Conservation (phyloP, 2,888 invertebrate species). For the Drosophila hamatofila region DNA sequence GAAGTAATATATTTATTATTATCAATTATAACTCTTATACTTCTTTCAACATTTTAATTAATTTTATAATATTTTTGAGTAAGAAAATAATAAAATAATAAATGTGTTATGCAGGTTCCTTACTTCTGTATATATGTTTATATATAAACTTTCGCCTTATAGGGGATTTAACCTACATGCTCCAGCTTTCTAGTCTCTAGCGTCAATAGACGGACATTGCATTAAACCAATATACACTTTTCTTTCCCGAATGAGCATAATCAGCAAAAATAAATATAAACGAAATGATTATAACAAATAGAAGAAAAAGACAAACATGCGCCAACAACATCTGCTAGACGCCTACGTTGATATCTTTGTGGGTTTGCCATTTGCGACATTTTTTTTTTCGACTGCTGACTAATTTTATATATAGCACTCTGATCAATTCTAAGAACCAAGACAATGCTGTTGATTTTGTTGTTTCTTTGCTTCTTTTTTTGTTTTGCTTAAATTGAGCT, state of each 20-base stretch:
- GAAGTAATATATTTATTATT: too few relatives aligned
- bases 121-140: too few relatives aligned
- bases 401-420: conserved; percentile 28
- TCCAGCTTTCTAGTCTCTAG: not conserved
- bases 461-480: not conserved
- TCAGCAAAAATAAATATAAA: conserved; percentile 7
- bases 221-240: not conserved
- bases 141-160: too few relatives aligned
- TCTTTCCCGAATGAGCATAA: not conserved
- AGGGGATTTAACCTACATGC: too few relatives aligned
- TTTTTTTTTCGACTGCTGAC: conserved; percentile 31
- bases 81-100: too few relatives aligned
- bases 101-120: too few relatives aligned
- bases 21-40: too few relatives aligned
- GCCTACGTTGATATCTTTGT: conserved; percentile 34
- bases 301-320: not conserved
- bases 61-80: too few relatives aligned
- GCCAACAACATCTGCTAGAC: conserved; percentile 13
- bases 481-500: conserved; percentile 3
- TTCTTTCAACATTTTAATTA: too few relatives aligned
- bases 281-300: conserved; percentile 7
- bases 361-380: conserved; percentile 18
- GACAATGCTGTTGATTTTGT: conserved; percentile 2
- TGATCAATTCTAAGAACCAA: conserved; percentile 33
- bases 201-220: not conserved